phyloP scores from a whole-genome alignment of 2,113 vertebrate species.

The Arizona elegans region DNA sequence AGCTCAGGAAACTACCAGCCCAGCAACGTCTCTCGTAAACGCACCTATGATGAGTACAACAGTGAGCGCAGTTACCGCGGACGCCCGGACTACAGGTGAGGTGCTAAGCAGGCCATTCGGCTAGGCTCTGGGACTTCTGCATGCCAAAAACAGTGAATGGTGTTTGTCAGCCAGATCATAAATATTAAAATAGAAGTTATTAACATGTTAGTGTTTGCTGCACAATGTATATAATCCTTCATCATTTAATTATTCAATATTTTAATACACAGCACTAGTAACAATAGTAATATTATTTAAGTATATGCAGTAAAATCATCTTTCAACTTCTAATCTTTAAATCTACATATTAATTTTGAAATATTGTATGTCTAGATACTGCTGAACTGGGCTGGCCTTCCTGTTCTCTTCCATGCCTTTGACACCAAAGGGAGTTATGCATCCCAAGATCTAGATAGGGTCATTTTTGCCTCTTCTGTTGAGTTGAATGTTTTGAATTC shows the following conservation, averaged over 20 bases:
- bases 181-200: no score
- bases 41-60: slow-evolving; percentile 89
- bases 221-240: no score
- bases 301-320: no score
- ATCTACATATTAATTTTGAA: no score
- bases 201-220: no score
- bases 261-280: no score
- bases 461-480: background rate
- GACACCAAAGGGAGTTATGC: background rate
- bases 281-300: no score
- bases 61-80: slow-evolving; percentile 91
- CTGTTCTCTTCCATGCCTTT: background rate
- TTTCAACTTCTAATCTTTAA: no score
- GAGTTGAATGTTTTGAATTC: background rate
- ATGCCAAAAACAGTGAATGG: background rate
- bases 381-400: background rate
- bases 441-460: background rate
- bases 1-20: slow-evolving; percentile 86
- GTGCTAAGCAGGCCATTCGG: background rate
- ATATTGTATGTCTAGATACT: background rate
- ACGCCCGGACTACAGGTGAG: slow-evolving; percentile 89
- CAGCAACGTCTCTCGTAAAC: slow-evolving; percentile 85
- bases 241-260: no score
- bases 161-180: background rate
- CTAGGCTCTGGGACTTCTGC: background rate